Percentiles rank a stretch among this genome's conserved stretches.
Evolutionary conservation across 1,140 invertebrate genomes (phyloP).

Genomic region (Trichoplusia ni): DNA sequence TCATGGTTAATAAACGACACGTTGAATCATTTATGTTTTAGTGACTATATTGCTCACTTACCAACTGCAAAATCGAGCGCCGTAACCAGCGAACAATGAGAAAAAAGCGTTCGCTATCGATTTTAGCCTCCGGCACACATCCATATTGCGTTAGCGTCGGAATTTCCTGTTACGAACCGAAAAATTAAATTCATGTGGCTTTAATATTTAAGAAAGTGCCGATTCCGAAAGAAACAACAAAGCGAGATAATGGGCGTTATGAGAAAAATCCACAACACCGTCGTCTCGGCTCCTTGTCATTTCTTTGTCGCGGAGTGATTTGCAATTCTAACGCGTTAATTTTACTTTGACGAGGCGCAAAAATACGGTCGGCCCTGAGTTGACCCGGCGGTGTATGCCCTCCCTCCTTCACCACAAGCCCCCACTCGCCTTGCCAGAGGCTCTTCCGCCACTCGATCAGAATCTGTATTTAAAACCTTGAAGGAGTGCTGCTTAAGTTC

Average conservation of each 20-base stretch:
- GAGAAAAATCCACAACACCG: conserved; percentile 71
- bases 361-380: conserved; percentile 67
- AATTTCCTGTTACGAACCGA: conserved; percentile 45
- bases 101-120: conserved; percentile 42
- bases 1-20: too few species aligned
- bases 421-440: conserved; percentile 38
- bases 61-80: conserved; percentile 11
- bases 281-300: conserved; percentile 61
- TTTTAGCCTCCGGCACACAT: conserved; percentile 35
- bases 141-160: conserved; percentile 42
- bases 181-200: conserved; percentile 54
- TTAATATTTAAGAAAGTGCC: conserved; percentile 49
- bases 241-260: conserved; percentile 60
- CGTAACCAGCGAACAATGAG: conserved; percentile 13
- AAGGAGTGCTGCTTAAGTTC: too few species aligned
- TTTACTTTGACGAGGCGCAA: conserved; percentile 77
- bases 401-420: conserved; percentile 24
- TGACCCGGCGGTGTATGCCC: conserved; percentile 49
- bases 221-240: conserved; percentile 52
- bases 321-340: conserved; percentile 78
- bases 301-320: conserved; percentile 73
- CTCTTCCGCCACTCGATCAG: too few species aligned
- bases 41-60: conserved; percentile 1
- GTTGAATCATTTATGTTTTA: too few species aligned
- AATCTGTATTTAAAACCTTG: too few species aligned